Percentiles rank a stretch among this genome's conserved stretches.
These are phyloP conservation scores for Molossus molossus DNA, from an alignment of 2,797 vertebrate species.

Conservation along the genomic window DNA sequence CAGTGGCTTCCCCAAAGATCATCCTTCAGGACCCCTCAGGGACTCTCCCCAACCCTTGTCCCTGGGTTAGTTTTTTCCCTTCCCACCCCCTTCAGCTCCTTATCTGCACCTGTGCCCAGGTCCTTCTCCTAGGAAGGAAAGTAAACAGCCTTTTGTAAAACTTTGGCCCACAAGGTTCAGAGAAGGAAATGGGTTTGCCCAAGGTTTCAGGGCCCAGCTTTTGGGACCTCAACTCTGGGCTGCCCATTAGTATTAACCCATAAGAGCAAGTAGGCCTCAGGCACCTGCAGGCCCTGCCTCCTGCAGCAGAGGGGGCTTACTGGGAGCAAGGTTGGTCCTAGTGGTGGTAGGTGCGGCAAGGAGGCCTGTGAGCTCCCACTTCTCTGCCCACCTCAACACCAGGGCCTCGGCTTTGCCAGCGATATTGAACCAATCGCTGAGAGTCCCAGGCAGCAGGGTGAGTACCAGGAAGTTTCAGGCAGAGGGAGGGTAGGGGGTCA, in stretches of 20 bases:
- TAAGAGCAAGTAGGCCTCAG: background rate
- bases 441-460: background rate
- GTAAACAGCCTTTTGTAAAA: constrained; percentile 40
- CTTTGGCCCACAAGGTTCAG: background rate
- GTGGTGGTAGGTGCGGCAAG: background rate
- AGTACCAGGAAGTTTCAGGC: background rate
- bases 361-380: background rate
- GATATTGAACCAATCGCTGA: background rate
- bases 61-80: background rate
- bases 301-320: background rate
- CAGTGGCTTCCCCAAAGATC: background rate
- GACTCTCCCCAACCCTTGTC: background rate
- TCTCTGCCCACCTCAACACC: background rate
- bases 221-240: background rate
- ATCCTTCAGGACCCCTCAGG: background rate
- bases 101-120: background rate
- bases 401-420: background rate
- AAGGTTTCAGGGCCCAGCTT: background rate
- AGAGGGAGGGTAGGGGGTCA: background rate
- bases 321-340: background rate
- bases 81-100: background rate
- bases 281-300: background rate
- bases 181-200: background rate
- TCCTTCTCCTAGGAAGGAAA: background rate
- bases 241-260: accelerated